Percentiles rank a stretch among this genome's conserved stretches.
Conservation (phyloP, 1,140 invertebrate species). For the Micrasema minimum region DNA sequence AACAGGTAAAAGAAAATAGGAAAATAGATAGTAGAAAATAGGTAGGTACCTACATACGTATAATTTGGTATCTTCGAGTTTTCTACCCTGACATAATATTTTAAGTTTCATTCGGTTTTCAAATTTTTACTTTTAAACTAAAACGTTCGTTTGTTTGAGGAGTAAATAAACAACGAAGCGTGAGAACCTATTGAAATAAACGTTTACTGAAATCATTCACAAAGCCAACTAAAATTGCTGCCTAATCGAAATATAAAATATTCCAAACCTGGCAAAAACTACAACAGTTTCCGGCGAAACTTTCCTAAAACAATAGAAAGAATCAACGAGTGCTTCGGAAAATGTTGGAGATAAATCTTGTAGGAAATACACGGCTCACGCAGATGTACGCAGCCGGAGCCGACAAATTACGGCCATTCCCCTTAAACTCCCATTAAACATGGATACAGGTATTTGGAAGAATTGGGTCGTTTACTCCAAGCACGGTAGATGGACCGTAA, state of each 20-base stretch:
- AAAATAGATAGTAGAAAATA: too few species aligned
- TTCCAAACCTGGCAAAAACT: background rate
- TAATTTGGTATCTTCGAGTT: too few species aligned
- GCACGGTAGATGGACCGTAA: constrained; percentile 54
- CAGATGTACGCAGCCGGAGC: constrained; percentile 40
- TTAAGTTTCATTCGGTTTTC: too few species aligned
- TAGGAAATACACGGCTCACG: constrained; percentile 41
- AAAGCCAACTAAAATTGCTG: too few species aligned
- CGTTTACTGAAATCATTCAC: too few species aligned
- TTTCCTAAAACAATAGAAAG: constrained; percentile 34
- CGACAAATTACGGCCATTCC: constrained; percentile 53
- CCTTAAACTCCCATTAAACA: constrained; percentile 54
- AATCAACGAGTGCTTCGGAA: constrained; percentile 37
- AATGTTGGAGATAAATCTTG: constrained; percentile 48
- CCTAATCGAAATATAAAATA: constrained; percentile 3
- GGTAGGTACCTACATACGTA: too few species aligned
- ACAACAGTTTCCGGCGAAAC: constrained; percentile 12
- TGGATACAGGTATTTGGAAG: constrained; percentile 54
- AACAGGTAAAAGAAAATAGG: too few species aligned
- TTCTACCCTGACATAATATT: too few species aligned
- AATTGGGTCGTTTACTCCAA: constrained; percentile 54
- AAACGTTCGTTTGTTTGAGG: too few species aligned
- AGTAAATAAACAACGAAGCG: too few species aligned
- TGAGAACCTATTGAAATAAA: too few species aligned
- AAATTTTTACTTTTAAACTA: too few species aligned